These are phyloP conservation scores for Thalassaphorura encarpata DNA, from an alignment of 1,140 invertebrate species.

Conservation along the genomic window DNA sequence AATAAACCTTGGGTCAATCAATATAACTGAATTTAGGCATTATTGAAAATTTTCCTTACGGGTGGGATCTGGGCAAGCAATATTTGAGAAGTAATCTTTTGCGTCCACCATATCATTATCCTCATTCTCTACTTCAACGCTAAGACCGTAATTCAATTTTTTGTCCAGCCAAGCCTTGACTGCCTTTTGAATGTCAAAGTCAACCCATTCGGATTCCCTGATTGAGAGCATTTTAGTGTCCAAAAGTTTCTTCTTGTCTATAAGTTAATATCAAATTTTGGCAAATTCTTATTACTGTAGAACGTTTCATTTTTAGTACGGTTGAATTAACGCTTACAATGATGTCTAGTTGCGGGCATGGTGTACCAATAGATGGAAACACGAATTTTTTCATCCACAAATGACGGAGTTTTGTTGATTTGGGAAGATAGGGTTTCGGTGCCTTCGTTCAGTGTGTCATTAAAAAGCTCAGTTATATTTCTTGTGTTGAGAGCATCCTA, in stretches of 20 bases:
- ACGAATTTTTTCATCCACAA: slow-evolving; percentile 45
- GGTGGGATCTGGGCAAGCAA: background rate
- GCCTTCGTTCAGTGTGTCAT: slow-evolving; percentile 17
- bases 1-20: no score
- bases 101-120: slow-evolving; percentile 46
- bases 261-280: slow-evolving; percentile 3
- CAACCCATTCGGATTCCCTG: slow-evolving; percentile 36
- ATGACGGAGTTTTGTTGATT: background rate
- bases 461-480: slow-evolving; percentile 16
- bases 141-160: slow-evolving; percentile 47
- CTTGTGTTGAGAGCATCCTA: background rate
- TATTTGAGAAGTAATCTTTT: slow-evolving; percentile 43
- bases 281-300: background rate
- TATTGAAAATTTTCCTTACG: no score
- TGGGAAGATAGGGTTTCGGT: background rate
- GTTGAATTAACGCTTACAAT: slow-evolving; percentile 38
- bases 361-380: slow-evolving; percentile 53
- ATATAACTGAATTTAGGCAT: no score
- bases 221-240: slow-evolving; percentile 45
- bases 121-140: slow-evolving; percentile 52
- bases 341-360: slow-evolving; percentile 45
- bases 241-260: slow-evolving; percentile 46
- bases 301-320: background rate
- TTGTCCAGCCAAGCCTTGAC: slow-evolving; percentile 35
- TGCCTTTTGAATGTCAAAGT: slow-evolving; percentile 38